phyloP scores from a whole-genome alignment of 2,797 vertebrate species.

The Choloepus didactylus region DNA sequence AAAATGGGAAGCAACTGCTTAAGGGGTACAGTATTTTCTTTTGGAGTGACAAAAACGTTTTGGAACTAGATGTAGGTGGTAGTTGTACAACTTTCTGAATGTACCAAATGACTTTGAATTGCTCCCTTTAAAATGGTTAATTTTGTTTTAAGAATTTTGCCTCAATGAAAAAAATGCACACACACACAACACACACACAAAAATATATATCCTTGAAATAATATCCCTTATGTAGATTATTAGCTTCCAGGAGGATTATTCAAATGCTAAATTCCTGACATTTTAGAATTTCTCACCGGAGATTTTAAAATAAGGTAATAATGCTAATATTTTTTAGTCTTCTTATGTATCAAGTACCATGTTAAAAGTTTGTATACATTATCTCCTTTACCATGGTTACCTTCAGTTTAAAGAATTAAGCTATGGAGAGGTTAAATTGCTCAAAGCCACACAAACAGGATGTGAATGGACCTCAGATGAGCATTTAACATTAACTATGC shows the following conservation, averaged over 20 bases:
- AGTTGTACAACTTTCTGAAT: neutral
- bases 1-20: neutral
- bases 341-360: neutral
- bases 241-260: neutral
- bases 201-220: neutral
- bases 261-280: neutral
- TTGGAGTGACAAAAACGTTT: neutral
- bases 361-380: neutral
- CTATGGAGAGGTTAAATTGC: neutral
- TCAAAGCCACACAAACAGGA: neutral
- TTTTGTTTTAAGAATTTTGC: neutral
- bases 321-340: neutral
- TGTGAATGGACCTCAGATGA: neutral
- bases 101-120: neutral
- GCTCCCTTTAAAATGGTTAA: neutral
- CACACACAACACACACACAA: neutral
- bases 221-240: neutral
- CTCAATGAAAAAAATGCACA: neutral
- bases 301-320: neutral
- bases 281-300: neutral
- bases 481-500: neutral
- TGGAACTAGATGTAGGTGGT: too few species aligned
- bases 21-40: neutral
- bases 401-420: neutral
- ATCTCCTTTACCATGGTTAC: neutral